phyloP scores from a whole-genome alignment of 2,113 vertebrate species.

The Otus sunia region DNA sequence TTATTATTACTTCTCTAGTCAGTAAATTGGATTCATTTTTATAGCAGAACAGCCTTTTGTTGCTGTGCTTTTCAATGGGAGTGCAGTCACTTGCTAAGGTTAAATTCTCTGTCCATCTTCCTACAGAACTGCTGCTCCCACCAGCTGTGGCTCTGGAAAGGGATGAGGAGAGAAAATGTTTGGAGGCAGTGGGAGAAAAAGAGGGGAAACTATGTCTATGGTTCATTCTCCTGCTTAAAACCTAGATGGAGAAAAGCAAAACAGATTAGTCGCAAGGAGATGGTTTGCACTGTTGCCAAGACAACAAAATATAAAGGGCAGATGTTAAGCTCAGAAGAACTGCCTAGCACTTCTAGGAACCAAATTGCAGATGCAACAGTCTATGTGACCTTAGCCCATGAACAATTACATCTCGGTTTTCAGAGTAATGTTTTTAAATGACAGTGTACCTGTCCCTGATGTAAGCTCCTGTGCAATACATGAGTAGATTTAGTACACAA shows the following conservation, averaged over 20 bases:
- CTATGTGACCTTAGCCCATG: neutral
- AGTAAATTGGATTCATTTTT: neutral
- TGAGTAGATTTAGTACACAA: neutral
- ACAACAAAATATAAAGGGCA: neutral
- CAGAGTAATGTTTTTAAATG: neutral
- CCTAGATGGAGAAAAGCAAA: neutral
- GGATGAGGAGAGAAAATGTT: neutral
- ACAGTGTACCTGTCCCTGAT: neutral
- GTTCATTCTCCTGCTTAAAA: neutral
- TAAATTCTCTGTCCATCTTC: neutral
- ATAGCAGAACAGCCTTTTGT: neutral
- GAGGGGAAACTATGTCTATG: neutral
- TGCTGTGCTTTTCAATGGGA: neutral
- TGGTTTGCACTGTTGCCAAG: slow-evolving; percentile 28
- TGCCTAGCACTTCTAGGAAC: slow-evolving; percentile 5
- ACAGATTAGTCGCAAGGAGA: neutral
- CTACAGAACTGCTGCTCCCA: neutral
- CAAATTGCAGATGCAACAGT: neutral
- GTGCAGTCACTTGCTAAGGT: neutral
- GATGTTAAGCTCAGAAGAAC: neutral
- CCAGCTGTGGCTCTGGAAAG: neutral
- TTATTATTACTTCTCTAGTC: neutral
- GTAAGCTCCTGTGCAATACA: neutral
- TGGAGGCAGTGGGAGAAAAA: neutral
- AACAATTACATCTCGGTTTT: neutral